Evolutionary conservation across 2,113 vertebrate genomes (phyloP), one percentile per base, ranked within the genome.

Genomic region (Siphamia tubifer): DNA sequence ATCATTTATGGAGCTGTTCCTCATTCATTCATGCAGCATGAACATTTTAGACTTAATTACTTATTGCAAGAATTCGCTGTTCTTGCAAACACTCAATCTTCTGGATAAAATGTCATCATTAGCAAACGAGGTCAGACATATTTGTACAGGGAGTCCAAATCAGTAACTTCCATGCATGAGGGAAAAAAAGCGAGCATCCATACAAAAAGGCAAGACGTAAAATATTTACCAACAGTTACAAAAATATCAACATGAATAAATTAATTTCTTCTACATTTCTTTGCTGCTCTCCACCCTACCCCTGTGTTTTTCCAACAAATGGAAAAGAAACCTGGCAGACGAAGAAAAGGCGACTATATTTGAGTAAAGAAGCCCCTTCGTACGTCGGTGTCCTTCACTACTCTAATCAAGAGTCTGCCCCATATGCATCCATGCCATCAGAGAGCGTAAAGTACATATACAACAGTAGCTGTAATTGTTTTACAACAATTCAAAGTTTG

Each of bases 221-320:
- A 92, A 90, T 88, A 87, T 87, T 88, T 88, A 88, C 81, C 81
- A 83, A 89, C 81, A 86, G 84, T 88, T 90, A 91, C 74, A 92
- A 91, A 90, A 91, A 91, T 89, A 91, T 82, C 64, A 78, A 90
- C 81, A 89, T 88, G 81, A 92, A 92, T 92, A 91, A 92, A 92
- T 92, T 91, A 91, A 85, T 89, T 84, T 85, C 54, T 68, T 81
- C 86, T 89, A 86, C 80, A 78, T 83, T 80, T 87, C 55, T 81
- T 77, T 73, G 51, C 73, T 81, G 74, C 55, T 47, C 36, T 8
- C 38, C 34, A n/a, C 56, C 36, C 39, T 64, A 72, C 4, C 63
- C 16, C 24, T 53, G 39, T 20, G 25, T 65, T 68, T 79, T 75
- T 68, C 76, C 79, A 56, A 58, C 20, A 64, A 70, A 79, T 79